Percentiles rank a stretch among this genome's conserved stretches.
phyloP scores from a whole-genome alignment of 2,888 invertebrate genomes.

The Apocheima hispidaria region DNA sequence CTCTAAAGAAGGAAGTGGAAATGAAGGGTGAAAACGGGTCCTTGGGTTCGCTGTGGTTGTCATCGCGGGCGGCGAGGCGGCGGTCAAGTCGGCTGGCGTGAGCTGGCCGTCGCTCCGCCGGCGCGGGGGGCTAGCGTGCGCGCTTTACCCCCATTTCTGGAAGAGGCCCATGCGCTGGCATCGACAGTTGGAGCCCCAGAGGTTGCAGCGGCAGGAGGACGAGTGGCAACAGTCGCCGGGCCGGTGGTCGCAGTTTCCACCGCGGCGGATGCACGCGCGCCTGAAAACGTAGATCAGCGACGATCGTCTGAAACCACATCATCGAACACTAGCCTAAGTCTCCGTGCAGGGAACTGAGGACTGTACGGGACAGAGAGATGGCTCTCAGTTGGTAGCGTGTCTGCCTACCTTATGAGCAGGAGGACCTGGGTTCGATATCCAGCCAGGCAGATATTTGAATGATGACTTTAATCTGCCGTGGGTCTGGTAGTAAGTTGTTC shows the following conservation, averaged over 20 bases:
- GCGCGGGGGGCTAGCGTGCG: constrained; percentile 47
- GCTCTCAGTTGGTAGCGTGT: neutral
- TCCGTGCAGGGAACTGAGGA: constrained; percentile 51
- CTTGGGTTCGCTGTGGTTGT: constrained; percentile 73
- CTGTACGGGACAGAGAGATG: neutral
- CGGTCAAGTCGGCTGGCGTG: constrained; percentile 76
- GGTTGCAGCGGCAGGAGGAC: constrained; percentile 94
- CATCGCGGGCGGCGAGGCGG: constrained; percentile 71
- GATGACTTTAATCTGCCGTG: too few relatives aligned
- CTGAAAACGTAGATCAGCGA: constrained; percentile 95
- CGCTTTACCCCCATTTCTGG: constrained; percentile 92
- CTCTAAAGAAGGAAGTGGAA: constrained; percentile 55
- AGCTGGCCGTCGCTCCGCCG: constrained; percentile 74
- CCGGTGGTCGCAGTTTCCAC: constrained; percentile 94
- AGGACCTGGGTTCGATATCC: too few relatives aligned
- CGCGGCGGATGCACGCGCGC: constrained; percentile 92
- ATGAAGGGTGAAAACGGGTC: constrained; percentile 72
- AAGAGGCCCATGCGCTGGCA: constrained; percentile 95
- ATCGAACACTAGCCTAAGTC: constrained; percentile 80
- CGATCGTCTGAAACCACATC: constrained; percentile 92
- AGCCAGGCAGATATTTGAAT: too few relatives aligned
- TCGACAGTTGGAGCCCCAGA: constrained; percentile 95
- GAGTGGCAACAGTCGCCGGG: constrained; percentile 95
- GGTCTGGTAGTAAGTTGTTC: too few relatives aligned
- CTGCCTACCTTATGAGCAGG: too few relatives aligned